Base-by-base conservation (phyloP, 53 echinoderm and acorn worm species). In the Henricia sp. region DNA sequence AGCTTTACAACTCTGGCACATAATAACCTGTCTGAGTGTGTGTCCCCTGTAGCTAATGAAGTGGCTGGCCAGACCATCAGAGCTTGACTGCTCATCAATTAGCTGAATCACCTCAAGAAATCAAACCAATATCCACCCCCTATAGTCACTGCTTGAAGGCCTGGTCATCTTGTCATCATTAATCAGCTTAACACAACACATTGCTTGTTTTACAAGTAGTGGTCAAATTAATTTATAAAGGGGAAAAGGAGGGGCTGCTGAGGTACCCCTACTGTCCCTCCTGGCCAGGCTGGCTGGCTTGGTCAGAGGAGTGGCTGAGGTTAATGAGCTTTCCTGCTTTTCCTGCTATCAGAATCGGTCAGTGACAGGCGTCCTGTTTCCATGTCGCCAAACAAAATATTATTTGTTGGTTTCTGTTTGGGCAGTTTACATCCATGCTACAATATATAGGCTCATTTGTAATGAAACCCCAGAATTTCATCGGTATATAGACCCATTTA, bases 151-250 rank as follows among this genome's bases (percentile, higher is more conserved):
- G n/a, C n/a, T n/a, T n/a, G n/a, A n/a, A n/a, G n/a, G 24, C 2
- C 50, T 29, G 29, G 52, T 19, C 0, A 1, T n/a, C 16, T 62
- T 77, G 77, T 77, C 77, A 77, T 28, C 63, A 63, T 42, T 60
- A 35, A 77, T 77, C 34, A 60, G 29, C 60, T 37, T 25, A 38
- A 77, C 77, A 77, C 19, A 9, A 28, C 33, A 30, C 77, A 77
- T 28, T 42, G 62, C 60, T 77, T 77, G 77, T 77, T 77, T 77
- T 77, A 77, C 64, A 77, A 60, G 77, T 30, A 4, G 6, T 44
- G 16, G 37, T 25, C 24, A 27, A 57, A 56, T 39, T 74, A n/a
- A 67, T 14, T 10, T 10, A 32, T 2, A 13, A 64, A 17, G 26
- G 73, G 35, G 8, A 25, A 36, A 20, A 12, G 12, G 73, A 52